Base-by-base conservation (phyloP, 2,797 vertebrate genomes). In the Notolepis coatsorum region DNA sequence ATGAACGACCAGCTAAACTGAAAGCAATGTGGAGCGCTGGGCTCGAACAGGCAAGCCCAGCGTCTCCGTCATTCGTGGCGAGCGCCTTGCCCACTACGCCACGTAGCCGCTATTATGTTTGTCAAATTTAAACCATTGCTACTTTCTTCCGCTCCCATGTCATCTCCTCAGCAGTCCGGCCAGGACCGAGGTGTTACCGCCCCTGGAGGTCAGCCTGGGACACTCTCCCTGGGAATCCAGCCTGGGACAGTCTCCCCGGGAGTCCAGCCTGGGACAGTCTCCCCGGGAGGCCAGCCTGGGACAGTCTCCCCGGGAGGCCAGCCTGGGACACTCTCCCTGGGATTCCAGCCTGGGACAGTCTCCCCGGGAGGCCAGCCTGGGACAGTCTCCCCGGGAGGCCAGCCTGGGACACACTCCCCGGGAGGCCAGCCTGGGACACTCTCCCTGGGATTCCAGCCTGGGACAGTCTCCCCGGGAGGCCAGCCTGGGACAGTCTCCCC, bases 121-220 rank as follows among this genome's bases (percentile, higher is more conserved):
- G 8, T 42, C 17, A 42, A 9, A 9, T 20, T 7, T 42, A 42
- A 42, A 18, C 2, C n/a, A 4, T 17, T 17, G 9, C 13, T 33
- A 13, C 33, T 46, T 47, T 59, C 6, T 66, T 61, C 4, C 18
- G 5, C 24, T 69, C 7, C 15, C 2, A 0, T 68, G 43, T 70
- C 75, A 18, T 73, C 30, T 73, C 2, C 77, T 49, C 68, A 90
- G 87, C 73, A 95, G 91, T 80, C 90, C 92, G 1, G 78, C 84
- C 30, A 87, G 90, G 70, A 88, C 83, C 0, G 88, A 94, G 0
- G 55, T 92, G 31, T 75, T 94, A 4, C 92, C 89, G 17, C 88
- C 86, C 0, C 20, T 93, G 70, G 91, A 92, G 37, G 75, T 79
- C 39, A 90, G 82, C 71, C 76, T 83, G 25, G 54, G n/a, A n/a